A percentile compares a stretch with the other conserved stretches of the same genome.
phyloP scores from a whole-genome alignment of 2,888 invertebrate species.

The Phoenoteleia sp. region DNA sequence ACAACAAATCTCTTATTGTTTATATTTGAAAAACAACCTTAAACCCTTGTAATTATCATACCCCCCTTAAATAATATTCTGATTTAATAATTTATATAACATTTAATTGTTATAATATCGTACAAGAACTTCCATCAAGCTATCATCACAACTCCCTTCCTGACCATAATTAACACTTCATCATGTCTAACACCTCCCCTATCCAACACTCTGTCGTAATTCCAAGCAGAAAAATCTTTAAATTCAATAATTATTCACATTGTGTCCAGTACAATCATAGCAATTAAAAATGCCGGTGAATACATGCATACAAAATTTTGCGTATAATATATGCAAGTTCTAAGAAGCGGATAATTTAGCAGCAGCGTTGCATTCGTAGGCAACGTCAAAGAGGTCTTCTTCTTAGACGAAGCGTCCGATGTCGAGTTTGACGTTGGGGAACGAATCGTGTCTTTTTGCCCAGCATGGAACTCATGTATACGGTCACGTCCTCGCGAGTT shows the following conservation, averaged over 20 bases:
- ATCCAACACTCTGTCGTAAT: no score
- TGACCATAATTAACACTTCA: slow-evolving; percentile 15
- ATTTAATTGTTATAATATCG: no score
- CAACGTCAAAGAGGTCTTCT: slow-evolving; percentile 58
- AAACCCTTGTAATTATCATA: no score
- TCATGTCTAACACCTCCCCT: background rate
- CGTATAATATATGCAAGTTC: slow-evolving; percentile 41
- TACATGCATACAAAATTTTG: slow-evolving; percentile 43
- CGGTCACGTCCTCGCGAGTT: slow-evolving; percentile 71
- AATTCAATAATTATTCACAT: slow-evolving; percentile 6
- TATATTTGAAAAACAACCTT: no score
- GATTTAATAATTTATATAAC: no score
- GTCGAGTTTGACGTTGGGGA: slow-evolving; percentile 46
- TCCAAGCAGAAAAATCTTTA: background rate
- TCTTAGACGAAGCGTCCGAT: slow-evolving; percentile 37
- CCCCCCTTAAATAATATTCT: no score
- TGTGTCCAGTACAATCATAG: background rate
- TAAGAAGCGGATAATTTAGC: slow-evolving; percentile 55
- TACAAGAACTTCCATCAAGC: background rate
- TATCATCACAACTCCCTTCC: background rate
- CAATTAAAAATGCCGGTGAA: background rate
- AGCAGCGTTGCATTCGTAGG: slow-evolving; percentile 25
- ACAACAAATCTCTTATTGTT: no score
- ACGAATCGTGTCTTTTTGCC: slow-evolving; percentile 56
- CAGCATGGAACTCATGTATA: slow-evolving; percentile 34